Percentiles rank a stretch among this genome's conserved stretches.
Conservation (phyloP, 2,797 vertebrate genomes). For the Columba guinea region DNA sequence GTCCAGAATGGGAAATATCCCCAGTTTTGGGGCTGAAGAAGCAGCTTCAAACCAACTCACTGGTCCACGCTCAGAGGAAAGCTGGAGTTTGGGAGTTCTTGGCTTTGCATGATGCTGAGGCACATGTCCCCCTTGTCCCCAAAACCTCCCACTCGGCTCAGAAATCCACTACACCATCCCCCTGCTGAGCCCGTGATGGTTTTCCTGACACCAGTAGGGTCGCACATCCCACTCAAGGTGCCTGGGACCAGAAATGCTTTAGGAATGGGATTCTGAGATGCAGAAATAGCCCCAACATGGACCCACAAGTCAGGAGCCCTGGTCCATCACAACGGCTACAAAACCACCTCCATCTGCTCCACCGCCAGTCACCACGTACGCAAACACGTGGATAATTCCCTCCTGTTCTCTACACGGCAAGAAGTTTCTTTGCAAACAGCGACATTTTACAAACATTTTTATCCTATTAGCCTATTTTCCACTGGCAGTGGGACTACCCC, state of each 20-base stretch:
- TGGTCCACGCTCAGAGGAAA: fast-evolving
- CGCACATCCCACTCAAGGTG: fast-evolving
- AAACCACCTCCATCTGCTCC: background rate
- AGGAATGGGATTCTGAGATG: background rate
- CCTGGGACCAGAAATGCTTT: background rate
- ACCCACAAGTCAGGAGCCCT: background rate
- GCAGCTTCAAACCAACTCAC: background rate
- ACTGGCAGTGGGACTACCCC: background rate
- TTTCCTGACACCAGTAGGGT: fast-evolving
- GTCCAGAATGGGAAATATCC: background rate
- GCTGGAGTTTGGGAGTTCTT: background rate
- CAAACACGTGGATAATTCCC: background rate
- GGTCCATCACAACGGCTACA: fast-evolving
- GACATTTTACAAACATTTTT: background rate
- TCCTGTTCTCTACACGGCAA: fast-evolving
- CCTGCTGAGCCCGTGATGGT: background rate
- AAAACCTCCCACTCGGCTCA: fast-evolving
- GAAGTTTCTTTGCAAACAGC: background rate
- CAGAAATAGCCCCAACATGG: fast-evolving
- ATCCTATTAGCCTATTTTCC: background rate
- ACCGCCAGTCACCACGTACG: fast-evolving
- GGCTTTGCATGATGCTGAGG: too few relatives aligned
- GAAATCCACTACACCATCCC: background rate
- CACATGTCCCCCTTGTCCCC: background rate
- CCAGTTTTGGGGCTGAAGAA: background rate